Base-by-base conservation (phyloP, 2,888 invertebrate genomes). In the Lucinisca nassula region DNA sequence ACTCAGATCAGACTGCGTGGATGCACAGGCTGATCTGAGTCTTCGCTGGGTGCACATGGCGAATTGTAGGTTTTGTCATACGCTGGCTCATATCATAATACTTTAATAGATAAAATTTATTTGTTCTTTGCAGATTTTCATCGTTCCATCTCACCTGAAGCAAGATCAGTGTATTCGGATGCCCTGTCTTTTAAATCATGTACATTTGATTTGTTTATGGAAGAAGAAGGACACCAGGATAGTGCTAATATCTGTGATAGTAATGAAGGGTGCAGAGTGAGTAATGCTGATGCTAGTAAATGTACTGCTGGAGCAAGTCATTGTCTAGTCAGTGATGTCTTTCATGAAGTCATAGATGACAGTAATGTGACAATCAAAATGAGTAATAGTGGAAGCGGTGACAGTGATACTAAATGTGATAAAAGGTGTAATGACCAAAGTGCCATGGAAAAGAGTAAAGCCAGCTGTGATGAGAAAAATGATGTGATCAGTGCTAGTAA, bases 151-250 rank as follows among this genome's bases (percentile, higher is more conserved):
- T 86, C 86, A 0, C 82, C 85, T 37, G 67, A 35, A 45, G 32
- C 67, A 0, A 30, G 81, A 14, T 85, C 87, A 38, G 40, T 81
- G 3, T 61, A 78, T 27, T 85, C 85, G 0, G 85, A 85, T 55
- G 85, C 83, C 21, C n/a, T 82, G 77, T 90, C 90, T 10, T 90
- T 85, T 45, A 83, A 90, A 37, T 90, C 90, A 24, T 90, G 87
- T 77, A 81, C 79, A 38, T 86, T 89, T 70, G 79, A 86, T 49
- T 27, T 85, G 24, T 67, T 87, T 17, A 49, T 32, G 1, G 84
- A 79, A 40, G 79, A 84, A 30, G 58, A 74, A n/a, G 38, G 67
- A 45, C 61, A 27, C 3, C 35, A 67, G 30, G 35, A 67, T 35
- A 30, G 35, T 67, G 30, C 30, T 30, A 58, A 58, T n/a, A 67